phyloP scores from a whole-genome alignment of 2,113 vertebrate species.

The Rhinichthys klamathensis region DNA sequence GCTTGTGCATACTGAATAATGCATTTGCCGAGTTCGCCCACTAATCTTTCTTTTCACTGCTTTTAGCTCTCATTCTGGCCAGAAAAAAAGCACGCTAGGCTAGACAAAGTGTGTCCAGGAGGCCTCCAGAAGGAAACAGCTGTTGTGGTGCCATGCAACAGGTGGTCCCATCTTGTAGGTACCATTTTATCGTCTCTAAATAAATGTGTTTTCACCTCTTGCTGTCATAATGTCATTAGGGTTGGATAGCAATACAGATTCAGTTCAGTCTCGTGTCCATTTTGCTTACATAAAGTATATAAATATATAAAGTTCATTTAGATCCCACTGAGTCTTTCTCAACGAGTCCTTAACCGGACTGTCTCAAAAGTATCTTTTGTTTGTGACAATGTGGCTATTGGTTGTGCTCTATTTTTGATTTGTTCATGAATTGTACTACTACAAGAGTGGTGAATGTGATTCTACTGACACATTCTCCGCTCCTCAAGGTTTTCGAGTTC shows the following conservation, averaged over 20 bases:
- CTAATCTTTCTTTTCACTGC: constrained; percentile 12
- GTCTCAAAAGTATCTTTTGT: neutral
- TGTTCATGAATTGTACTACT: neutral
- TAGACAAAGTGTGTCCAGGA: constrained; percentile 24
- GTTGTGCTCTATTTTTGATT: neutral
- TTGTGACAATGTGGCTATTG: neutral
- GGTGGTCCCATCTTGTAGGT: constrained; percentile 10
- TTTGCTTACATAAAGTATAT: neutral
- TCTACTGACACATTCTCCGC: neutral
- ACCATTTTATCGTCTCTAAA: neutral
- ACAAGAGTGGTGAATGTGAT: neutral
- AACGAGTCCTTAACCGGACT: neutral
- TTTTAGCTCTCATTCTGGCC: neutral
- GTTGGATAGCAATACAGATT: neutral
- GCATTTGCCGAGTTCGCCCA: constrained; percentile 11
- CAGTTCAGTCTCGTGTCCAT: neutral
- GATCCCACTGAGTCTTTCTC: neutral
- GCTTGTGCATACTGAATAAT: constrained; percentile 42
- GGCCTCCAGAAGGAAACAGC: constrained; percentile 20
- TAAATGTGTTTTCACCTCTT: constrained; percentile 25
- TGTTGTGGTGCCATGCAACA: constrained; percentile 19
- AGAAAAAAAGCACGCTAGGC: constrained; percentile 7
- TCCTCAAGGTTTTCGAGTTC: neutral
- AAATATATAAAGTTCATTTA: too few species aligned
- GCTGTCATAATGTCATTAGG: constrained; percentile 21